Base-by-base conservation (phyloP, 1,140 invertebrate species). In the Metaphire vulgaris region DNA sequence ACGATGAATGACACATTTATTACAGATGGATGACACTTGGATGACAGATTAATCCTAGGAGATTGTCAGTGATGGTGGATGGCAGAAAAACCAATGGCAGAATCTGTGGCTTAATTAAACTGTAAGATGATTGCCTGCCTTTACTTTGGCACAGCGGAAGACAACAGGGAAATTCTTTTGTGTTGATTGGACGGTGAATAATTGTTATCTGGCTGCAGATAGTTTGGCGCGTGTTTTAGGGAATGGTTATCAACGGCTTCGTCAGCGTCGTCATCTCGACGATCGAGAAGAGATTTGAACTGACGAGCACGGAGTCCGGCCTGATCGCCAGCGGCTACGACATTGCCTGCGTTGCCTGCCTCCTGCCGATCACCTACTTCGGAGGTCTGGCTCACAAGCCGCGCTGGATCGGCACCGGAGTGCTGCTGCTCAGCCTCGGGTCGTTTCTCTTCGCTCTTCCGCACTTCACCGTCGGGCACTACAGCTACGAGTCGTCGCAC, bases 391-490 rank as follows among this genome's bases (percentile, higher is more conserved):
- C 92, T 0, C 90, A 90, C 56, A 95, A 95, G 85, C 92, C 93
- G 0, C 88, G 90, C 74, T 93, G 92, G 86, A 88, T 96, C 32
- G 92, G 81, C 33, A 41, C n/a, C 0, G 66, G 64, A 32, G 41
- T 56, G 41, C 41, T 56, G 6, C 41, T 56, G 41, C 41, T 56
- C 80, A 84, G 83, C 0, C 56, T 86, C 0, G 85, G 95, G 0
- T 95, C 94, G 31, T 89, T 98, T 81, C 90, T 98, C 69, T 98
- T 98, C n/a, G 92, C 95, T 83, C 89, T 96, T 71, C n/a, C 96
- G 2, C 95, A 98, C 86, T 96, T 97, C 83, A 92, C 92, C 15
- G 79, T 82, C 1, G 80, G 76, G 12, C 15, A 64, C 2, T 86
- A 86, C 74, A 56, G 28, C 16, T 77, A 70, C 32, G 69, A 75